Percentiles rank a stretch among this genome's conserved stretches.
These are phyloP conservation scores for Nesoenas mayeri DNA, from an alignment of 2,113 vertebrate species.

Conservation along the genomic window DNA sequence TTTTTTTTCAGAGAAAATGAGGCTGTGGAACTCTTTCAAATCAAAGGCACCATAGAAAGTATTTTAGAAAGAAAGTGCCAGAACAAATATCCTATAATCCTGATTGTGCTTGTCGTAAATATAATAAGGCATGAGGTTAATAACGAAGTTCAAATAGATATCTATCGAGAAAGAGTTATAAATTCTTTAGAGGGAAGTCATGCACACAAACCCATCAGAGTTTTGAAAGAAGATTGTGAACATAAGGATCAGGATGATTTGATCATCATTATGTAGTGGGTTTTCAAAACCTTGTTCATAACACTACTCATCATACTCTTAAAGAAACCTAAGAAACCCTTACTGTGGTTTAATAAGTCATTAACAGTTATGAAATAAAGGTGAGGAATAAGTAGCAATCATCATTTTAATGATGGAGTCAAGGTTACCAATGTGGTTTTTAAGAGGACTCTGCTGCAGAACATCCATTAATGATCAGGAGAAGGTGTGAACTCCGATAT, in stretches of 20 bases:
- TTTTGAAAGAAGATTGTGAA: not conserved
- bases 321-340: not conserved
- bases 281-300: not conserved
- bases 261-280: not conserved
- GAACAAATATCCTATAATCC: not conserved
- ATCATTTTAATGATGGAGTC: not conserved
- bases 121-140: not conserved
- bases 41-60: rapidly evolving
- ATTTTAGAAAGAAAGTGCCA: not conserved
- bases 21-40: not conserved
- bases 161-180: not conserved
- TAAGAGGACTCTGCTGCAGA: not conserved
- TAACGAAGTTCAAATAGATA: not conserved
- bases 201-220: not conserved
- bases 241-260: not conserved
- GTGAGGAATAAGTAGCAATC: not conserved
- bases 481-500: not conserved
- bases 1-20: not conserved
- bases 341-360: not conserved
- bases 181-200: not conserved
- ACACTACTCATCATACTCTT: not conserved
- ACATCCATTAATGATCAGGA: not conserved
- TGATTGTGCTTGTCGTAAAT: not conserved
- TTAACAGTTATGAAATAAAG: not conserved
- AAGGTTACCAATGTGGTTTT: not conserved